Evolutionary conservation across 1,140 invertebrate species (phyloP).

Genomic region (Daktulosphaira vitifoliae): DNA sequence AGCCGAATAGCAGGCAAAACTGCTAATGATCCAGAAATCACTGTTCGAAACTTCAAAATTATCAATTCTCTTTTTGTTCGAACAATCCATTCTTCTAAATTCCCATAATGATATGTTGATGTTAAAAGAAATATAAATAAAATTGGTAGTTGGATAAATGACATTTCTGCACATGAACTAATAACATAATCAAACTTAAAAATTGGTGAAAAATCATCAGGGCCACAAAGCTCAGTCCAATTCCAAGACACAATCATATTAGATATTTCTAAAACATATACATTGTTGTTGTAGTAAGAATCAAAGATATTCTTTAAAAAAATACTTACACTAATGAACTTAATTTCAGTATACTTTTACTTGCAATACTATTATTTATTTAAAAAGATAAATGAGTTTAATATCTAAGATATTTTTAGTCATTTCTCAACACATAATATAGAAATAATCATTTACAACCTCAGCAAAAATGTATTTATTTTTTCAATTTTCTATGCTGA

Average conservation of each 20-base stretch:
- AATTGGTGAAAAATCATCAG: slow-evolving; percentile 54
- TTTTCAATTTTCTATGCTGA: too few relatives aligned
- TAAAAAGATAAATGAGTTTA: too few relatives aligned
- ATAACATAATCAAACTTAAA: slow-evolving; percentile 59
- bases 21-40: slow-evolving; percentile 6
- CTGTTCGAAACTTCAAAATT: slow-evolving; percentile 53
- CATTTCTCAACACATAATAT: too few relatives aligned
- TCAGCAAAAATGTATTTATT: too few relatives aligned
- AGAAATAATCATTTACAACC: too few relatives aligned
- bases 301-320: too few relatives aligned
- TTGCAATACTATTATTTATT: too few relatives aligned
- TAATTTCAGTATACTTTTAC: too few relatives aligned
- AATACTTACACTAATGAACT: too few relatives aligned
- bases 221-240: slow-evolving; percentile 65
- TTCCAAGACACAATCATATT: slow-evolving; percentile 47
- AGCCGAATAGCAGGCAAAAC: slow-evolving; percentile 30
- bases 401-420: too few relatives aligned
- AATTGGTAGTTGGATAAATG: slow-evolving; percentile 57
- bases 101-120: slow-evolving; percentile 68
- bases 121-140: slow-evolving; percentile 58
- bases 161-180: slow-evolving; percentile 69
- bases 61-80: slow-evolving; percentile 51
- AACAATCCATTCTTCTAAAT: slow-evolving; percentile 49
- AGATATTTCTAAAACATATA: neutral
- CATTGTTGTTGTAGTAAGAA: too few relatives aligned